A percentile compares a stretch with the other conserved stretches of the same genome.
Evolutionary conservation across 2,113 vertebrate genomes (phyloP).

Genomic region (Tinamus guttatus): DNA sequence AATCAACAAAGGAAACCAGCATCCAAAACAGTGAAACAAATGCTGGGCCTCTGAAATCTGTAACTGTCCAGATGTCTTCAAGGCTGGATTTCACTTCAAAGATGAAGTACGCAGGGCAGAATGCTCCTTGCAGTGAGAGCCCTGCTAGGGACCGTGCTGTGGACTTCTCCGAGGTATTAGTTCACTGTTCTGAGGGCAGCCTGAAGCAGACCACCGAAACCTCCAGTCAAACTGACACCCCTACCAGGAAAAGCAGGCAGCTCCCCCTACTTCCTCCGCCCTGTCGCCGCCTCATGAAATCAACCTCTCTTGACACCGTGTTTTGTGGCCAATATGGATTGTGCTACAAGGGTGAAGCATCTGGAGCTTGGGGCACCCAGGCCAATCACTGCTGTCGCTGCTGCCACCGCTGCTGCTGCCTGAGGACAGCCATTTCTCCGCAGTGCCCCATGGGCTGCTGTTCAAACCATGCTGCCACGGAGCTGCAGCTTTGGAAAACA

Average conservation of each 20-base stretch:
- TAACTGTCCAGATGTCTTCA: slow-evolving; percentile 69
- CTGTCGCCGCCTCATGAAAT: slow-evolving; percentile 6
- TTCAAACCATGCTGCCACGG: neutral
- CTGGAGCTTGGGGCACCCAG: neutral
- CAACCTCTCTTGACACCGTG: slow-evolving; percentile 67
- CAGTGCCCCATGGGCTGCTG: neutral
- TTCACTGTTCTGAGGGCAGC: neutral
- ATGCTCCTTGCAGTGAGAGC: neutral
- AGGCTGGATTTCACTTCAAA: slow-evolving; percentile 35
- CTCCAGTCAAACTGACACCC: slow-evolving; percentile 49
- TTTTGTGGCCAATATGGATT: neutral
- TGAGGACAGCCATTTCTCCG: neutral
- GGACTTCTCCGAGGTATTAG: neutral
- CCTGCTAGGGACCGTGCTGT: neutral
- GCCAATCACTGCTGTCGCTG: neutral
- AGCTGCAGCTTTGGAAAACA: slow-evolving; percentile 25
- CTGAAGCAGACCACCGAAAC: slow-evolving; percentile 13
- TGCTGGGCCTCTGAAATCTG: slow-evolving; percentile 13
- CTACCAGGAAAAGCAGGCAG: neutral
- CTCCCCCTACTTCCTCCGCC: neutral
- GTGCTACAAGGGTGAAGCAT: neutral
- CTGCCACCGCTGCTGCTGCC: neutral
- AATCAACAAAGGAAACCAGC: neutral
- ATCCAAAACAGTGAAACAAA: neutral
- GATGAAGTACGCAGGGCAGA: neutral